phyloP scores from a whole-genome alignment of 2,888 invertebrate species.

The Pegoplata infirma region DNA sequence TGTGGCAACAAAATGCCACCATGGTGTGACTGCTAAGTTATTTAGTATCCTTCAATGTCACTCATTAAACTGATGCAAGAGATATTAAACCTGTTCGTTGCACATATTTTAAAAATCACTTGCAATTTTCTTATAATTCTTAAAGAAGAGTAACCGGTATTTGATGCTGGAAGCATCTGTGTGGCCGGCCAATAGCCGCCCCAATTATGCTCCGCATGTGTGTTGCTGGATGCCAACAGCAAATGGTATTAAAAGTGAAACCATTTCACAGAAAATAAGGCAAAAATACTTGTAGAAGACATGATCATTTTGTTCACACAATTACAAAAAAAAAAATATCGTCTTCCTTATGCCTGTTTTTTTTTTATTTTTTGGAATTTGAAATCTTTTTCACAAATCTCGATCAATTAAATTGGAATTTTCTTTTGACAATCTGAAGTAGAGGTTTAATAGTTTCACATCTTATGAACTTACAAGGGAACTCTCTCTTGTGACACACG shows the following conservation, averaged over 20 bases:
- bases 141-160: conserved; percentile 38
- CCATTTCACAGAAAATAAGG: conserved; percentile 64
- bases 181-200: conserved; percentile 48
- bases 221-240: conserved; percentile 54
- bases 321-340: not conserved
- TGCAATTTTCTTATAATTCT: conserved; percentile 58
- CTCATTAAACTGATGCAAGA: not conserved
- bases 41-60: conserved; percentile 2
- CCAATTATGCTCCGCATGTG: conserved; percentile 41
- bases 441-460: too few relatives aligned
- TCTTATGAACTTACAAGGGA: too few relatives aligned
- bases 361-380: not conserved
- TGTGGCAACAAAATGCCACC: too few relatives aligned
- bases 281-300: conserved; percentile 65
- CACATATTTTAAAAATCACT: conserved; percentile 38
- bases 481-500: too few relatives aligned
- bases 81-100: conserved; percentile 40
- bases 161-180: conserved; percentile 38
- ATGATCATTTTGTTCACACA: conserved; percentile 56
- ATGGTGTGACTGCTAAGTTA: not conserved
- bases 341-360: not conserved
- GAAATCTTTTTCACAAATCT: not conserved
- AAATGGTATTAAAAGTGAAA: conserved; percentile 69
- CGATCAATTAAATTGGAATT: not conserved
- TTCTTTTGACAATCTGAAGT: not conserved